These are phyloP conservation scores for Nannoperca obscura DNA, from an alignment of 2,797 vertebrate genomes.

Conservation along the genomic window DNA sequence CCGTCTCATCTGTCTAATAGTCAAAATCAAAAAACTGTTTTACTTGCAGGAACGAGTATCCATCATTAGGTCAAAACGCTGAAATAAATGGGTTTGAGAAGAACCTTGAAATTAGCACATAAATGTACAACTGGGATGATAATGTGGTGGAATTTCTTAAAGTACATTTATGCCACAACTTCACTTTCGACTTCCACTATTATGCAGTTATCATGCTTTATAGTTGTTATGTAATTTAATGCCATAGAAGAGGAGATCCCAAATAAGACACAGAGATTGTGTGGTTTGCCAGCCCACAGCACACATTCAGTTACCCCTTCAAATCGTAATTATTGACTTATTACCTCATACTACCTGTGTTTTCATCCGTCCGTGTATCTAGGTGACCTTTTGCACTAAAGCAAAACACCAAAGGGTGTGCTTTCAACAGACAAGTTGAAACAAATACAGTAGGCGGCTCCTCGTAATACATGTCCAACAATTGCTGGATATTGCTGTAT, in stretches of 20 bases:
- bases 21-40: not conserved
- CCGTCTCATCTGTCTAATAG: not conserved
- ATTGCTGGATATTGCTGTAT: not conserved
- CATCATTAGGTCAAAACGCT: not conserved
- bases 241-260: not conserved
- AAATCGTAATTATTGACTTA: too few species aligned
- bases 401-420: not conserved
- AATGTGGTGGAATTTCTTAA: not conserved
- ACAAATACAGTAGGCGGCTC: not conserved
- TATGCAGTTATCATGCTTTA: not conserved
- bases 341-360: not conserved
- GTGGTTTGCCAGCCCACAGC: too few species aligned
- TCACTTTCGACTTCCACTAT: not conserved
- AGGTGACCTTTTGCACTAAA: not conserved
- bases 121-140: not conserved
- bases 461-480: constrained; percentile 11
- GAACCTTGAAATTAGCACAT: too few species aligned
- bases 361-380: not conserved
- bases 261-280: not conserved
- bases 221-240: not conserved
- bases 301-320: not conserved
- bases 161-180: not conserved
- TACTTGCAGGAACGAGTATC: not conserved
- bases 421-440: not conserved
- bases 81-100: not conserved